These are phyloP conservation scores for Drosophila orosa DNA, from an alignment of 1,140 invertebrate species.

Conservation along the genomic window DNA sequence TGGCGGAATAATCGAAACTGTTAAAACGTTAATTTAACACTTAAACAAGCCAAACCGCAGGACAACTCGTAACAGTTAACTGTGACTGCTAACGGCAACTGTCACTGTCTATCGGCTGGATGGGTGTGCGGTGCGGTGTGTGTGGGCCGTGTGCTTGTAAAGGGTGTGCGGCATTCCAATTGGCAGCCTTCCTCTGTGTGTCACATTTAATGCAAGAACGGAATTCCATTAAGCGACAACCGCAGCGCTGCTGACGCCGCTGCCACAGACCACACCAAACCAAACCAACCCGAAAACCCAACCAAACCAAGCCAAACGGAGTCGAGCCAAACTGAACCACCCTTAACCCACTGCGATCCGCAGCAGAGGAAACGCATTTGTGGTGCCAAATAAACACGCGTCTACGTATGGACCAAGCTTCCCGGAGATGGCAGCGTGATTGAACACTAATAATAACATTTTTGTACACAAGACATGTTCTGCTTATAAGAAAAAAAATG, in stretches of 20 bases:
- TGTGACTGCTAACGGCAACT: conserved; percentile 58
- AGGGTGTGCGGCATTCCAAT: conserved; percentile 67
- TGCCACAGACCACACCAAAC: conserved; percentile 66
- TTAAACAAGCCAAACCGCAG: conserved; percentile 81
- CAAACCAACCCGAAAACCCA: conserved; percentile 29
- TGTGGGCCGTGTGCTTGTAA: not conserved
- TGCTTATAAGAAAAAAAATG: not conserved
- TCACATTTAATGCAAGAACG: conserved; percentile 80
- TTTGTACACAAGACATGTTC: not conserved
- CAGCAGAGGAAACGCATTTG: conserved; percentile 75
- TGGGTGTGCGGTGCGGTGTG: not conserved
- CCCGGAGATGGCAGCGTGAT: conserved; percentile 31
- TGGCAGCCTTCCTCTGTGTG: conserved; percentile 77
- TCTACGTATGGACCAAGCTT: conserved; percentile 24
- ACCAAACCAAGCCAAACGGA: conserved; percentile 21
- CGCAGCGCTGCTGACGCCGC: conserved; percentile 61
- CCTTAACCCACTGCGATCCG: conserved; percentile 24
- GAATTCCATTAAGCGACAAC: conserved; percentile 83
- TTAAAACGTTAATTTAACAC: conserved; percentile 83
- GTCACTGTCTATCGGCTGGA: conserved; percentile 40
- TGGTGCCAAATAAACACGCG: conserved; percentile 78
- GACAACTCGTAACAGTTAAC: conserved; percentile 59
- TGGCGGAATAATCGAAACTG: conserved; percentile 77
- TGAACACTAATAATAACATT: not conserved
- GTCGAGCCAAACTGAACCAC: conserved; percentile 29